Base-by-base conservation (phyloP, 2,888 invertebrate species). In the Tachina fera region DNA sequence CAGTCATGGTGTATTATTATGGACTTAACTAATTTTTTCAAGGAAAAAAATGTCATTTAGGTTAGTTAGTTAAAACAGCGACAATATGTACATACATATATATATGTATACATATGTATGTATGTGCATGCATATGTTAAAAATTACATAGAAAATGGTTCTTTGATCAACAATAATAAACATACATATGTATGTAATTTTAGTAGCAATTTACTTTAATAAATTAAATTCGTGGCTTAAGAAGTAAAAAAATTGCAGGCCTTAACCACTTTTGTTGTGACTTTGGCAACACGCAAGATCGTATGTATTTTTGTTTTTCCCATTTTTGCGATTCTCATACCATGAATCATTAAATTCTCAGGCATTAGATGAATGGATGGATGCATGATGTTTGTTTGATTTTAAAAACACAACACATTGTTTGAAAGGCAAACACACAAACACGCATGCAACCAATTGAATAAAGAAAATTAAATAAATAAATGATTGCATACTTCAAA, bases 321-420 rank as follows among this genome's bases (percentile, higher is more conserved):
- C 8, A 56, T 13, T 45, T 81, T 56, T 22, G 16, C 72, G 63
- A 74, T 82, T 85, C 78, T 75, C 78, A 82, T 74, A 78, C 45
- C 56, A 78, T 85, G 82, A 85, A 78, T 78, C 85, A 78, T 75
- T 85, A 47, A 78, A 82, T 85, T 82, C 78, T 82, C 81, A 85
- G 65, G 82, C 78, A 47, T 47, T 65, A 49, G 75, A 77, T 78
- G 47, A 22, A 63, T 45, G 41, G 22, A 56, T 67, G 51, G 56
- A 43, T 60, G 65, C 41, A 67, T 63, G 60, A 68, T 70, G 68
- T 74, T 72, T 51, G 53, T 61, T 65, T 41, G 13, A 31, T 22
- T 53, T 39, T 79, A 39, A 65, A 60, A 68, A 19, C 13, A 68
- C 56, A 71, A 68, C 56, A 71, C 22, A 61, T 43, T 53, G 31